Percentiles rank a stretch among this genome's conserved stretches.
These are phyloP conservation scores for Hydractinia echinata DNA, from an alignment of 30 jellyfish, hydroid and myxozoan species.

Conservation along the genomic window DNA sequence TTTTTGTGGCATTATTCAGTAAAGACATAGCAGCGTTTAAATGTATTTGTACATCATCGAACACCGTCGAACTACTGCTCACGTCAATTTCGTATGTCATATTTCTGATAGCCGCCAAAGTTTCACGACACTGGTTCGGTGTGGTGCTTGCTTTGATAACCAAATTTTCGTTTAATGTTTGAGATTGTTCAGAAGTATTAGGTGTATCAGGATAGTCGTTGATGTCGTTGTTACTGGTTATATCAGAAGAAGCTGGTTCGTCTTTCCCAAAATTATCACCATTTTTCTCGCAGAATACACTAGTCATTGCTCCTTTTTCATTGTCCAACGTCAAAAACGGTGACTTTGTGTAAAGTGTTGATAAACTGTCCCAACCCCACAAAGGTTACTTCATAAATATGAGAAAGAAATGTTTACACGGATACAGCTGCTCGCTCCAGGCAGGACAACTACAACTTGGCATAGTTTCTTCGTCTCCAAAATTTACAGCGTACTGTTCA, in stretches of 20 bases:
- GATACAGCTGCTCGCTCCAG: neutral
- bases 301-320: neutral
- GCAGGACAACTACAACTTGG: neutral
- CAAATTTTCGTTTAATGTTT: no score
- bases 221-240: neutral
- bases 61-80: neutral
- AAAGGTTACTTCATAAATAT: neutral
- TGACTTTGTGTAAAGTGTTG: neutral
- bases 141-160: no score
- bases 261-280: neutral
- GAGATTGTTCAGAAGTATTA: no score
- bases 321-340: neutral
- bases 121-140: neutral
- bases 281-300: neutral
- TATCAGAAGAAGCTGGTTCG: neutral
- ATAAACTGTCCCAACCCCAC: neutral
- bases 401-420: slow-evolving; percentile 1
- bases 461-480: neutral
- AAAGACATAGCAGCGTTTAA: neutral
- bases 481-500: neutral
- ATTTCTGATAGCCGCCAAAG: neutral
- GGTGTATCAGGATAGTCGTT: no score
- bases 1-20: neutral
- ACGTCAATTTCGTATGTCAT: slow-evolving; percentile 18
- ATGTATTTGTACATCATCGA: neutral